A percentile compares a stretch with the other conserved stretches of the same genome.
These are phyloP conservation scores for Capreolus pygargus DNA, from an alignment of 2,113 vertebrate genomes.

Conservation along the genomic window DNA sequence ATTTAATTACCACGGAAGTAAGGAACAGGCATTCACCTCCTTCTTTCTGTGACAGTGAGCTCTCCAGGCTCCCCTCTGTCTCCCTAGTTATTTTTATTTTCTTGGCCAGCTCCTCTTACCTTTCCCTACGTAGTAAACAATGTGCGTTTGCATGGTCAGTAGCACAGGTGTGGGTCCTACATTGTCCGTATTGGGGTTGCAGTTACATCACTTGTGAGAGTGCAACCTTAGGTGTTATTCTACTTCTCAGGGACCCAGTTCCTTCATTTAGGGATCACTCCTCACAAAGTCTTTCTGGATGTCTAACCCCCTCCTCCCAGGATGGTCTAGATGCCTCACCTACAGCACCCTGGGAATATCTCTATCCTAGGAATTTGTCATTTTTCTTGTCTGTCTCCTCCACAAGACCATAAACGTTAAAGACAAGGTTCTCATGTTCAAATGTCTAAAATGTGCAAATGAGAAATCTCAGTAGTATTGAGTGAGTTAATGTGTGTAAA, in stretches of 20 bases:
- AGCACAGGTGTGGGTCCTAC: not conserved
- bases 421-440: not conserved
- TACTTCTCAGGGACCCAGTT: not conserved
- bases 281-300: not conserved
- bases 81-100: not conserved
- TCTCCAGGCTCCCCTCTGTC: not conserved
- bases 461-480: not conserved
- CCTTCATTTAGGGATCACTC: not conserved
- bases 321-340: not conserved
- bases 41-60: not conserved
- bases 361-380: not conserved
- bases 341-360: not conserved
- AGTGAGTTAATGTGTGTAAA: not conserved
- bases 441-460: not conserved
- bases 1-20: not conserved
- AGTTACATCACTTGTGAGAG: not conserved
- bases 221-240: not conserved
- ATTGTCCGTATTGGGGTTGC: not conserved
- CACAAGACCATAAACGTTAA: not conserved
- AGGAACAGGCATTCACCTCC: not conserved
- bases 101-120: not conserved
- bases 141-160: not conserved
- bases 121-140: not conserved
- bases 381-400: not conserved
- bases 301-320: not conserved